These are phyloP conservation scores for Oligia latruncula DNA, from an alignment of 2,888 invertebrate genomes.

Conservation along the genomic window DNA sequence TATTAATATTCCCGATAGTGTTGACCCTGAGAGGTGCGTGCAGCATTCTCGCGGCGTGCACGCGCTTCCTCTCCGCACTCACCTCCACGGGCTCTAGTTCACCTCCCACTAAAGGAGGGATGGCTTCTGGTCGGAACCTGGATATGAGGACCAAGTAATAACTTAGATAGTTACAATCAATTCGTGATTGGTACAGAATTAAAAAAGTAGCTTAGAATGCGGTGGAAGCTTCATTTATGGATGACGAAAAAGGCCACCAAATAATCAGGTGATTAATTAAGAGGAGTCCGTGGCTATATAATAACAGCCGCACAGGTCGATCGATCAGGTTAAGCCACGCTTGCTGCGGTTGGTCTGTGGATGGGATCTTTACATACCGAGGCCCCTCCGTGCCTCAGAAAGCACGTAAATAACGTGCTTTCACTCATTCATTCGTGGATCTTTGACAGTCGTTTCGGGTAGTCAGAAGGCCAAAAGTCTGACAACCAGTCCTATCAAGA, in stretches of 20 bases:
- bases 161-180: background rate
- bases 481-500: too few relatives aligned
- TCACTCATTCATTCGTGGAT: too few relatives aligned
- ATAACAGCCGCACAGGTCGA: too few relatives aligned
- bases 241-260: background rate
- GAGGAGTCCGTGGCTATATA: too few relatives aligned
- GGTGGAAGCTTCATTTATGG: background rate
- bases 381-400: too few relatives aligned
- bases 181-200: too few relatives aligned
- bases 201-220: background rate
- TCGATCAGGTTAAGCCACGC: too few relatives aligned
- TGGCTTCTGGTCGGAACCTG: slow-evolving; percentile 66
- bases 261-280: background rate
- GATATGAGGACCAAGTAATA: background rate
- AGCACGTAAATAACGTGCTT: too few relatives aligned
- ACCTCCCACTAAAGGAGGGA: slow-evolving; percentile 53
- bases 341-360: too few relatives aligned
- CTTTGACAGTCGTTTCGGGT: too few relatives aligned
- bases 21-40: slow-evolving; percentile 72
- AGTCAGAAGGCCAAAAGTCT: too few relatives aligned
- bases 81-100: slow-evolving; percentile 77
- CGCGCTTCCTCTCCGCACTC: slow-evolving; percentile 82
- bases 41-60: slow-evolving; percentile 82
- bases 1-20: slow-evolving; percentile 84
- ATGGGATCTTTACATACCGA: too few relatives aligned